A percentile compares a stretch with the other conserved stretches of the same genome.
Evolutionary conservation across 2,113 vertebrate genomes (phyloP).

Genomic region (Gobiocypris rarus): DNA sequence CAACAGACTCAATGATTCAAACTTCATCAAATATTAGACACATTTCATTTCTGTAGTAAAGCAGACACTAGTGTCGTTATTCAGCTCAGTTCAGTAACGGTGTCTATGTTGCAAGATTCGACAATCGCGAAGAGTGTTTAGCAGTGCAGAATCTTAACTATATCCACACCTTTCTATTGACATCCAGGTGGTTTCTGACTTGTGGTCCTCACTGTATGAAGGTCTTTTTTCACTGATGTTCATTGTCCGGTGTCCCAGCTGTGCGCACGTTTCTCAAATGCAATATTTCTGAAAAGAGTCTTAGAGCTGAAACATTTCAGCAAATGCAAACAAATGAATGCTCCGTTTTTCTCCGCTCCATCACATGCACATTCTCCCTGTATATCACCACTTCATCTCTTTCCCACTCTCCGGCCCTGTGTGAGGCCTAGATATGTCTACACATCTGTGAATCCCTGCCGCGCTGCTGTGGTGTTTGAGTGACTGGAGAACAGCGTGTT

Average conservation of each 20-base stretch:
- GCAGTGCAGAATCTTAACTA: too few species aligned
- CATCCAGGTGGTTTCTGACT: too few species aligned
- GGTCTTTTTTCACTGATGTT: not conserved
- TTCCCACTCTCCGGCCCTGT: not conserved
- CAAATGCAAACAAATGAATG: not conserved
- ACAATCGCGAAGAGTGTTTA: too few species aligned
- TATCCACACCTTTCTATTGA: too few species aligned
- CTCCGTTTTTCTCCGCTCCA: not conserved
- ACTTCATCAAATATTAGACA: too few species aligned
- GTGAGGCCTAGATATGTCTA: not conserved
- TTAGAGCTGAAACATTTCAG: not conserved
- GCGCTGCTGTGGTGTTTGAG: not conserved
- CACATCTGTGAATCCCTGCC: not conserved
- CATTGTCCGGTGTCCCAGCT: not conserved
- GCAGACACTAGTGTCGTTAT: too few species aligned
- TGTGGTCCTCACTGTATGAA: too few species aligned
- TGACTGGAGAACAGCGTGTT: slow-evolving; percentile 24
- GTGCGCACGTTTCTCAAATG: not conserved
- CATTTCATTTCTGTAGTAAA: too few species aligned
- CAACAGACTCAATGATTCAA: too few species aligned
- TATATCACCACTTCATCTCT: not conserved
- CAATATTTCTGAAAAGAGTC: not conserved
- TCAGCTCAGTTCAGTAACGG: too few species aligned
- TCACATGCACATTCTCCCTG: not conserved
- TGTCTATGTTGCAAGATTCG: too few species aligned